Conservation (phyloP, 2,888 invertebrate genomes). For the Drosophila pseudotalamancana region DNA sequence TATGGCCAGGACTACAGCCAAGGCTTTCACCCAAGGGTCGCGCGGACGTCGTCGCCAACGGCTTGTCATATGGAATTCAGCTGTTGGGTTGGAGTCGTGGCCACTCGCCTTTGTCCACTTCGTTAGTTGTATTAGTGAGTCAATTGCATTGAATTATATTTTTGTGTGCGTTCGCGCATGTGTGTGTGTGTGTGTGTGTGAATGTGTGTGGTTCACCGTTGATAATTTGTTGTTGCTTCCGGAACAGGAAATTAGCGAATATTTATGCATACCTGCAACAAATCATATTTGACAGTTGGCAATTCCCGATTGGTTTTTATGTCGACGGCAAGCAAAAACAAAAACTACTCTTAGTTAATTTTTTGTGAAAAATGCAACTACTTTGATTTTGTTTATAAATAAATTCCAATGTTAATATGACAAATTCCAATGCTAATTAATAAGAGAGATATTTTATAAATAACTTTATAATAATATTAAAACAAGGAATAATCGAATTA, state of each 20-base stretch:
- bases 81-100: background rate
- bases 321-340: too few species aligned
- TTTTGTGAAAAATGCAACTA: too few species aligned
- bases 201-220: background rate
- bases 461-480: too few species aligned
- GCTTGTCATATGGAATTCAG: slow-evolving; percentile 20
- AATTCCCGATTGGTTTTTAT: too few species aligned
- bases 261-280: background rate
- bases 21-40: slow-evolving; percentile 21
- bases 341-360: too few species aligned
- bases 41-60: slow-evolving; percentile 34
- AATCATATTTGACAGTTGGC: too few species aligned
- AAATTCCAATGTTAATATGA: too few species aligned
- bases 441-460: too few species aligned
- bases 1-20: slow-evolving; percentile 29
- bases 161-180: background rate
- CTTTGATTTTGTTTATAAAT: too few species aligned
- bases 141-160: slow-evolving; percentile 40
- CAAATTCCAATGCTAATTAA: too few species aligned
- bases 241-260: background rate
- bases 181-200: background rate
- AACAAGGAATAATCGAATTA: too few species aligned
- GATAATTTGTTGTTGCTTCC: background rate
- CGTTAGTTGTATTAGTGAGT: slow-evolving; percentile 74
- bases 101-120: slow-evolving; percentile 61